Conservation (phyloP, 2,797 vertebrate genomes). For the Xerus rutilus region DNA sequence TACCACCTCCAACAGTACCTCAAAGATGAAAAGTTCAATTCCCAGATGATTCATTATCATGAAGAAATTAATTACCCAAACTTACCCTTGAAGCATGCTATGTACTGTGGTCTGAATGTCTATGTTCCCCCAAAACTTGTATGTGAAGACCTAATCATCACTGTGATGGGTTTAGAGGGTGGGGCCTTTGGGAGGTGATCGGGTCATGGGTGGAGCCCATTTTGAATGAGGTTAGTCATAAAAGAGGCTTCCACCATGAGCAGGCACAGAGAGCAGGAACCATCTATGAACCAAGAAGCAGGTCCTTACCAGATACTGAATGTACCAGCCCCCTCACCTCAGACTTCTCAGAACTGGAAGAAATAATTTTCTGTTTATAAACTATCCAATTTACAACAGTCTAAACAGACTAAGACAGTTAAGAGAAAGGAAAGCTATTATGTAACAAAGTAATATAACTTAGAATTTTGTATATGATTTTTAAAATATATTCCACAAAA, state of each 20-base stretch:
- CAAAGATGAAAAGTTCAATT: neutral
- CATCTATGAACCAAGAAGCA: neutral
- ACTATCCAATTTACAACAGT: neutral
- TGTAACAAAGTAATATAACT: neutral
- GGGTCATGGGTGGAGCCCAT: neutral
- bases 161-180: neutral
- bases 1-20: neutral
- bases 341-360: neutral
- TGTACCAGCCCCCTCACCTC: neutral
- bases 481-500: neutral
- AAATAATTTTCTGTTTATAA: neutral
- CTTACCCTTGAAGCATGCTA: neutral
- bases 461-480: neutral
- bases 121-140: neutral
- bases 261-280: neutral
- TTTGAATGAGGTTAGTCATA: neutral
- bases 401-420: neutral
- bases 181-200: neutral
- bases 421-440: neutral
- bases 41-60: neutral
- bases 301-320: neutral
- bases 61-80: neutral
- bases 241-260: neutral
- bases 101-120: neutral
- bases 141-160: neutral